phyloP scores from a whole-genome alignment of 2,113 vertebrate species.

The Hystrix brachyura region DNA sequence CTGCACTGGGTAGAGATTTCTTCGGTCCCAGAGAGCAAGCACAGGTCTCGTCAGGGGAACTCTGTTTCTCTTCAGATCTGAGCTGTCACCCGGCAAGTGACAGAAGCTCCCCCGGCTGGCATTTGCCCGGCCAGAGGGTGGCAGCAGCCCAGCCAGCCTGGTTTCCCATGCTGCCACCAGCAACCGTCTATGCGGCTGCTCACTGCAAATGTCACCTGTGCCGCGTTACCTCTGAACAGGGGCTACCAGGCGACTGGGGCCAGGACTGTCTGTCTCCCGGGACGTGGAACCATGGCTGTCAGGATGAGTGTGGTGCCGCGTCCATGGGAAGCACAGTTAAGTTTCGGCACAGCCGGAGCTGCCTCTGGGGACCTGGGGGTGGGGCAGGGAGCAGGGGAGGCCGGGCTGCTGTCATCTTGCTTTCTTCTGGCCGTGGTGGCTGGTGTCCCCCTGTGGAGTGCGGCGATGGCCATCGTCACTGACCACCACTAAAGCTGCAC shows the following conservation, averaged over 20 bases:
- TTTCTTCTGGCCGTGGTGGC: background rate
- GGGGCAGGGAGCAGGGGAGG: rapidly evolving
- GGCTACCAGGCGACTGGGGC: background rate
- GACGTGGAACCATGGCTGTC: background rate
- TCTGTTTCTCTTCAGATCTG: background rate
- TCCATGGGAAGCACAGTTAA: background rate
- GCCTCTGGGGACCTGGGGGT: background rate
- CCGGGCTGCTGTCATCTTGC: background rate
- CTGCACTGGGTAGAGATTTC: background rate
- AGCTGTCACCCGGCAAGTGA: background rate
- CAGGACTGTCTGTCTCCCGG: slow-evolving; percentile 27
- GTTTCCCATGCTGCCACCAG: background rate
- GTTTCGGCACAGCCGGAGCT: background rate
- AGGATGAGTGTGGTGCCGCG: background rate
- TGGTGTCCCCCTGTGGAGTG: background rate
- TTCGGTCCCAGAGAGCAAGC: background rate
- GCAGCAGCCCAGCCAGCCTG: background rate
- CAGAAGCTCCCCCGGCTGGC: background rate
- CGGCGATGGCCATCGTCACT: background rate
- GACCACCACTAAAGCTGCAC: background rate
- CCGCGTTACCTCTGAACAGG: background rate
- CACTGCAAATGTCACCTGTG: slow-evolving; percentile 2
- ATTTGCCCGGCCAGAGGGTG: background rate
- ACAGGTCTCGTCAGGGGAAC: background rate
- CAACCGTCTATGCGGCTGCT: background rate